phyloP scores from a whole-genome alignment of 2,797 vertebrate species.

The Neosilurus mollespiculum region DNA sequence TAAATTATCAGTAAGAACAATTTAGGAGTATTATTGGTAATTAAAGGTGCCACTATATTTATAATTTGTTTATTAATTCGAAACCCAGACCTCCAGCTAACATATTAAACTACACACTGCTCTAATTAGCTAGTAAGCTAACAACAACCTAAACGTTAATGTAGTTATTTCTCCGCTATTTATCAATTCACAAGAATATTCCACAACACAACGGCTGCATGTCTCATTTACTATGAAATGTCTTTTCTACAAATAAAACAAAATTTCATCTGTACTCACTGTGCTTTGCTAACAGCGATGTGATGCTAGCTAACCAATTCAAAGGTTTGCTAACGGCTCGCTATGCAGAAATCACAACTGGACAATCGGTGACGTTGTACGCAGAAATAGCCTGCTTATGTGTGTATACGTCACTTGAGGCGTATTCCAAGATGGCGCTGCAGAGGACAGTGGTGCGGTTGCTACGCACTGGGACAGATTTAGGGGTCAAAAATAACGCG shows the following conservation, averaged over 20 bases:
- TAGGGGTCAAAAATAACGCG: constrained; percentile 62
- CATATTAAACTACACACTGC: neutral
- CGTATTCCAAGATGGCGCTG: constrained; percentile 73
- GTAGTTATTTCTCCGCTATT: neutral
- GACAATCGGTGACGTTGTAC: constrained; percentile 4
- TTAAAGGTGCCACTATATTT: neutral
- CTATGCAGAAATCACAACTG: neutral
- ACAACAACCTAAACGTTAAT: neutral
- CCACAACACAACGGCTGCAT: neutral
- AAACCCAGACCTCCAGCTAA: neutral
- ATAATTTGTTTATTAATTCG: neutral
- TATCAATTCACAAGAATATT: neutral
- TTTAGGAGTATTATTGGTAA: neutral
- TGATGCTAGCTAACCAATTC: neutral
- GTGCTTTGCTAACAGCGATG: neutral
- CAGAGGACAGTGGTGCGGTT: constrained; percentile 44
- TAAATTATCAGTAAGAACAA: neutral
- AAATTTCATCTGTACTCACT: neutral
- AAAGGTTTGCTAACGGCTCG: neutral
- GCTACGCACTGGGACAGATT: constrained; percentile 55
- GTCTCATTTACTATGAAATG: neutral
- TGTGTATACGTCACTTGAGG: constrained; percentile 19
- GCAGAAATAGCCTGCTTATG: neutral
- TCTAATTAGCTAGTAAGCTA: neutral
- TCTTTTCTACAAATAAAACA: neutral